Percentiles rank a stretch among this genome's conserved stretches.
phyloP scores from a whole-genome alignment of 2,113 vertebrate genomes.

The Oplegnathus fasciatus region DNA sequence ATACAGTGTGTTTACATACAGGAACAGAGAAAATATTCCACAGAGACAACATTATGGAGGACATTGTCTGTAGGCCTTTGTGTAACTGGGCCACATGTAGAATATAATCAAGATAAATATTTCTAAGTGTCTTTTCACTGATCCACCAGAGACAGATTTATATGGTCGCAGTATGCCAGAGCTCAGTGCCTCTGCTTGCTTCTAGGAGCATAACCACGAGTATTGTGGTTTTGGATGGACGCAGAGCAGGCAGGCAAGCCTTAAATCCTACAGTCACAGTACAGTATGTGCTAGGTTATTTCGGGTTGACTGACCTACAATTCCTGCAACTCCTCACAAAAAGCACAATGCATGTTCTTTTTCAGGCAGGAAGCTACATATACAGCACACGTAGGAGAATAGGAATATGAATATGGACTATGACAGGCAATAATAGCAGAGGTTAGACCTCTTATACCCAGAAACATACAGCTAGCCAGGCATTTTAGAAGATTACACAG shows the following conservation, averaged over 20 bases:
- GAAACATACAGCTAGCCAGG: not conserved
- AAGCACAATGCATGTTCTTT: not conserved
- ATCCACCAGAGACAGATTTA: not conserved
- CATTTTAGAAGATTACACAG: not conserved
- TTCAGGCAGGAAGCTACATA: not conserved
- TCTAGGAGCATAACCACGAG: not conserved
- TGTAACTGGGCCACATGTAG: not conserved
- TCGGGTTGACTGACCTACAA: conserved; percentile 38
- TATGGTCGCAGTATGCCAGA: not conserved
- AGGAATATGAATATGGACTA: not conserved
- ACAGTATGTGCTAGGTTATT: conserved; percentile 55
- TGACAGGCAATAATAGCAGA: not conserved
- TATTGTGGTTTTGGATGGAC: conserved; percentile 5
- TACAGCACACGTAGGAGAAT: not conserved
- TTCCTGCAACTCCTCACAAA: conserved; percentile 1
- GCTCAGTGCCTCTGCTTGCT: not conserved
- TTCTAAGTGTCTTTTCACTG: not conserved
- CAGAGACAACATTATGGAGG: too few species aligned
- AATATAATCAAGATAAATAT: not conserved
- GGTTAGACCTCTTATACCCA: too few species aligned
- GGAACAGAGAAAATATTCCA: not conserved
- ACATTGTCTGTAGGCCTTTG: too few species aligned
- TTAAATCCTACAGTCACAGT: conserved; percentile 35
- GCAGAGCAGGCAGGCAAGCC: conserved; percentile 16
- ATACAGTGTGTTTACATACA: not conserved